Evolutionary conservation across 2,113 vertebrate genomes (phyloP), one percentile per base, ranked within the genome.

Genomic region (Bubo bubo): DNA sequence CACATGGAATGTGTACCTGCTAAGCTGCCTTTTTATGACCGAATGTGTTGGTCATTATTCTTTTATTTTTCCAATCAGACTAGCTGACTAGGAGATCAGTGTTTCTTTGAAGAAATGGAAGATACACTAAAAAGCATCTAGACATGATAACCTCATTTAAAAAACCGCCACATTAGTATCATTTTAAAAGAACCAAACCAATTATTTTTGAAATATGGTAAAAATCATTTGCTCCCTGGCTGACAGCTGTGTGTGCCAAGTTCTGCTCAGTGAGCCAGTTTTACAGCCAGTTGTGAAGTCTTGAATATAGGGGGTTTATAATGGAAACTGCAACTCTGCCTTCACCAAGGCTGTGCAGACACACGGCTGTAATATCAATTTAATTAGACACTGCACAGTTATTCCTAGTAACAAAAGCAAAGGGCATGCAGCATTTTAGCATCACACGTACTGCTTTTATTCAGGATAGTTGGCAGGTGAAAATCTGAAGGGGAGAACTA

Each of bases 381-480:
- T 85, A 70, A 95, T 96, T 86, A 79, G 81, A 59, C 0, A 0
- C 58, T 88, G 39, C 50, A 26, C 28, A 32, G 21, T 59, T 39
- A 50, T 45, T 80, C 55, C 93, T 89, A 70, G 79, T 79, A 66
- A 86, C 66, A 88, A 76, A 79, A 82, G 67, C 37, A 88, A 90
- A 95, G 55, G 79, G 20, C 79, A 68, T 4, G 22, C 13, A 22
- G 20, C 2, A 0, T 72, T 96, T 88, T 56, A 89, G 80, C 39
- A 88, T 95, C 84, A 56, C 49, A 60, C 30, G 17, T 74, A 34
- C 81, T 87, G 58, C 43, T 79, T 96, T 96, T 85, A 41, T 92
- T 84, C 20, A 8, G 55, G 55, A 39, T 41, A 66, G 32, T 88
- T 80, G 58, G 80, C 92, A 98, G 98, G 97, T 98, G 94, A 93